Conservation (phyloP, 2,888 invertebrate species). For the Lapara coniferarum region DNA sequence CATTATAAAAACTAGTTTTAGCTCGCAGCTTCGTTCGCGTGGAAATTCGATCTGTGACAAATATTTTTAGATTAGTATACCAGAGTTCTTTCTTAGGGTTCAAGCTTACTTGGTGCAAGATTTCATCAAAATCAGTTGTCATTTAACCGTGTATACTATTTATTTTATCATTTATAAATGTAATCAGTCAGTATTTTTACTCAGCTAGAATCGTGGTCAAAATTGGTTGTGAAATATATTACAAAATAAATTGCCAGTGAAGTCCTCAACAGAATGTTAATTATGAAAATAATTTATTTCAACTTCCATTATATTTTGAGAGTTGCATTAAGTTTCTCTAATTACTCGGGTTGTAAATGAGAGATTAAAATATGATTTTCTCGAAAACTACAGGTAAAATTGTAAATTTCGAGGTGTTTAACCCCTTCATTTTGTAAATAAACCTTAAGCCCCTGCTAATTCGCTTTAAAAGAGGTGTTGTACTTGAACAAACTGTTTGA, state of each 20-base stretch:
- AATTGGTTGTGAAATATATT: too few species aligned
- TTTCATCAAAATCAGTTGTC: too few species aligned
- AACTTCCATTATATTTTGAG: background rate
- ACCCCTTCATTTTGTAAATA: background rate
- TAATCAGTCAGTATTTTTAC: too few species aligned
- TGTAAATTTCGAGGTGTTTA: background rate
- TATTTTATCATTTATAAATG: too few species aligned
- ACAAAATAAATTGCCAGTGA: background rate
- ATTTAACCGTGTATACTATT: too few species aligned
- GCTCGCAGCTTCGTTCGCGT: too few species aligned
- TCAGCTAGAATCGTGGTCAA: too few species aligned
- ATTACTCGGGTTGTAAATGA: background rate
- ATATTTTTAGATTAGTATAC: too few species aligned
- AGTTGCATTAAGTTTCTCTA: background rate
- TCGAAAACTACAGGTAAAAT: slow-evolving; percentile 4
- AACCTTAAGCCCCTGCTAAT: background rate
- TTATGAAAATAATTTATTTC: background rate
- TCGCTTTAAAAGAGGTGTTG: background rate
- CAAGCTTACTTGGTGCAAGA: too few species aligned
- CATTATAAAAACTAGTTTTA: too few species aligned
- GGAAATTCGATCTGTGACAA: too few species aligned
- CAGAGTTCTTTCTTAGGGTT: too few species aligned
- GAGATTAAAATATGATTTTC: background rate
- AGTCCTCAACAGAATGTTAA: background rate
- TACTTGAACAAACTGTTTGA: background rate